phyloP scores from a whole-genome alignment of 2,888 invertebrate genomes.

The Salticus scenicus region DNA sequence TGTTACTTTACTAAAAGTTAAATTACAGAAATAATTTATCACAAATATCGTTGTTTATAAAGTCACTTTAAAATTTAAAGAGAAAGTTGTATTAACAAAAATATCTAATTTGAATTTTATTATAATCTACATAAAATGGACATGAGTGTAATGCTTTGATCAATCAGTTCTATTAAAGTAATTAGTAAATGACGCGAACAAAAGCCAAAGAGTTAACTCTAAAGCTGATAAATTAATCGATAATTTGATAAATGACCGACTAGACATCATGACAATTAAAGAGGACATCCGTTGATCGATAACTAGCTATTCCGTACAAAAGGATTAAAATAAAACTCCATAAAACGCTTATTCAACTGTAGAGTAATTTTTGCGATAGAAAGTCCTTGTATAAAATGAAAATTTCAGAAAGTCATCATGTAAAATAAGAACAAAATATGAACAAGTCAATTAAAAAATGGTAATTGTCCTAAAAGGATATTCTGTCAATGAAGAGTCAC shows the following conservation, averaged over 20 bases:
- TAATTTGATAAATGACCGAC: neutral
- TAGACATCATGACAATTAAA: neutral
- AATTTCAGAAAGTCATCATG: neutral
- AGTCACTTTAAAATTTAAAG: too few species aligned
- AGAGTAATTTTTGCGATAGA: neutral
- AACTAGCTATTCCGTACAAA: neutral
- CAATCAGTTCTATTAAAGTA: conserved; percentile 3
- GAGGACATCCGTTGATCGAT: conserved; percentile 4
- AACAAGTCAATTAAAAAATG: too few species aligned
- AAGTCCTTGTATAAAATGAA: neutral
- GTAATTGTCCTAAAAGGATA: too few species aligned
- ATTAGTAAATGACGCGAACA: neutral
- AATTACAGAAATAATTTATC: too few species aligned
- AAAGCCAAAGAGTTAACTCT: neutral
- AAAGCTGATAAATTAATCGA: conserved; percentile 19
- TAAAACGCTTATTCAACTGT: neutral
- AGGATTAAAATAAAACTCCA: neutral
- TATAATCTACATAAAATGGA: too few species aligned
- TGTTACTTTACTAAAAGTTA: too few species aligned
- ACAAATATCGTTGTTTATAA: too few species aligned
- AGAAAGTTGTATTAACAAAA: too few species aligned
- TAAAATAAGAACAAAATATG: too few species aligned
- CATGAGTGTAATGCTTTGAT: neutral
- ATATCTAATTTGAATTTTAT: too few species aligned
- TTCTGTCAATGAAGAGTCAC: too few species aligned